A percentile compares a stretch with the other conserved stretches of the same genome.
Evolutionary conservation across 2,888 invertebrate species (phyloP).

Genomic region (Eubasilissa splendida): DNA sequence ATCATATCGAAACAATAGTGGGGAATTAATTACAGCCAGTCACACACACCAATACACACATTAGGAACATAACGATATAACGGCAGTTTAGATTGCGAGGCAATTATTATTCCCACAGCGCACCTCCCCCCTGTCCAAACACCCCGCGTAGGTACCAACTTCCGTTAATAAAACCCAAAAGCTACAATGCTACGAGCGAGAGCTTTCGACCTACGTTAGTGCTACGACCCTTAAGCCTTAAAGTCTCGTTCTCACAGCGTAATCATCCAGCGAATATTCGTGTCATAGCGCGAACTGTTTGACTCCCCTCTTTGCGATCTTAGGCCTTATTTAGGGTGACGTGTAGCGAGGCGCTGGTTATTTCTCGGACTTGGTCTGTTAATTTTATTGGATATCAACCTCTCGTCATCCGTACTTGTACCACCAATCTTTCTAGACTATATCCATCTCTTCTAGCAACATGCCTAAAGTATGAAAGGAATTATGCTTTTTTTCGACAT

Average conservation of each 20-base stretch:
- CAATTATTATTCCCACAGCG: slow-evolving; percentile 44
- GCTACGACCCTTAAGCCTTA: slow-evolving; percentile 17
- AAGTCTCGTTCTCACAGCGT: background rate
- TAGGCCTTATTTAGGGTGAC: too few relatives aligned
- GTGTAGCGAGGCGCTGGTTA: too few relatives aligned
- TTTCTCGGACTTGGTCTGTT: too few relatives aligned
- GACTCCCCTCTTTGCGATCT: too few relatives aligned
- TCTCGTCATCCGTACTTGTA: too few relatives aligned
- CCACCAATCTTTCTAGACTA: too few relatives aligned
- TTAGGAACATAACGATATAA: slow-evolving; percentile 41
- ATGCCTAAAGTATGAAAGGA: too few relatives aligned
- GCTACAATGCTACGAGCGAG: slow-evolving; percentile 34
- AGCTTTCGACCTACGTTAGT: slow-evolving; percentile 39
- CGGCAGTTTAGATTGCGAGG: slow-evolving; percentile 50
- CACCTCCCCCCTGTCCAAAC: background rate
- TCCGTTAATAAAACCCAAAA: slow-evolving; percentile 51
- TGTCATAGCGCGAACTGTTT: too few relatives aligned
- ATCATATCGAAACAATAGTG: slow-evolving; percentile 39
- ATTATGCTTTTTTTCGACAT: too few relatives aligned
- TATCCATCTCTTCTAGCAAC: too few relatives aligned
- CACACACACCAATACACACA: slow-evolving; percentile 28
- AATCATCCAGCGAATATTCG: background rate
- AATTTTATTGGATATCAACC: too few relatives aligned
- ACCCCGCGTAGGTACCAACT: slow-evolving; percentile 34
- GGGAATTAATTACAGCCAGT: slow-evolving; percentile 43